Conservation (phyloP, 2,797 vertebrate genomes). For the Gephyroberyx darwinii region DNA sequence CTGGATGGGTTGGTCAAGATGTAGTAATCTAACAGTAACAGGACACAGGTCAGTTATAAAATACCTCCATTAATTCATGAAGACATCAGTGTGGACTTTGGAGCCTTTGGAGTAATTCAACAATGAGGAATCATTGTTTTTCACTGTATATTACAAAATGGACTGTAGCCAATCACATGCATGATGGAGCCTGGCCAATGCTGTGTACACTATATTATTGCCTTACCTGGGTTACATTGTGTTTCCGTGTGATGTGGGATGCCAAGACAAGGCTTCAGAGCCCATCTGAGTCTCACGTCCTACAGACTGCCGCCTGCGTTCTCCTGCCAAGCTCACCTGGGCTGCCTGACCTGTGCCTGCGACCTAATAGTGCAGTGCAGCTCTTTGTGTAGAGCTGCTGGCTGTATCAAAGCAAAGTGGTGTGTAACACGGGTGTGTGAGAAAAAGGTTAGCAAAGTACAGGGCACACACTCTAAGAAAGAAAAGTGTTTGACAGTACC, state of each 20-base stretch:
- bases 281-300: constrained; percentile 64
- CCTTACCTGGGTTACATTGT: constrained; percentile 69
- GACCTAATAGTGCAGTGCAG: constrained; percentile 61
- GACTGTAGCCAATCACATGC: constrained; percentile 49
- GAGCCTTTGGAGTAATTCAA: constrained; percentile 65
- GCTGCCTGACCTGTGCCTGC: constrained; percentile 65
- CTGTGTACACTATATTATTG: constrained; percentile 59
- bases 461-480: constrained; percentile 37
- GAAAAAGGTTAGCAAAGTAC: constrained; percentile 49
- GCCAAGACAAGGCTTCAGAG: constrained; percentile 77
- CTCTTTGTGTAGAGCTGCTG: constrained; percentile 60
- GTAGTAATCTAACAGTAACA: constrained; percentile 30
- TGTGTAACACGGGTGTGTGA: constrained; percentile 44
- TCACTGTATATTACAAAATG: constrained; percentile 48
- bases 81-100: constrained; percentile 59
- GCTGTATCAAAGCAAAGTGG: constrained; percentile 73
- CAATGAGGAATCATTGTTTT: constrained; percentile 48
- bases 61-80: constrained; percentile 55
- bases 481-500: constrained; percentile 39
- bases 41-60: constrained; percentile 45
- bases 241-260: constrained; percentile 71
- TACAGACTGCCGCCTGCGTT: constrained; percentile 69
- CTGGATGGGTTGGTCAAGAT: constrained; percentile 40
- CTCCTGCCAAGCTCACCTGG: constrained; percentile 78
- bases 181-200: constrained; percentile 68